phyloP scores from a whole-genome alignment of 92 coral and sea anemone species.

The Palythoa grandis region DNA sequence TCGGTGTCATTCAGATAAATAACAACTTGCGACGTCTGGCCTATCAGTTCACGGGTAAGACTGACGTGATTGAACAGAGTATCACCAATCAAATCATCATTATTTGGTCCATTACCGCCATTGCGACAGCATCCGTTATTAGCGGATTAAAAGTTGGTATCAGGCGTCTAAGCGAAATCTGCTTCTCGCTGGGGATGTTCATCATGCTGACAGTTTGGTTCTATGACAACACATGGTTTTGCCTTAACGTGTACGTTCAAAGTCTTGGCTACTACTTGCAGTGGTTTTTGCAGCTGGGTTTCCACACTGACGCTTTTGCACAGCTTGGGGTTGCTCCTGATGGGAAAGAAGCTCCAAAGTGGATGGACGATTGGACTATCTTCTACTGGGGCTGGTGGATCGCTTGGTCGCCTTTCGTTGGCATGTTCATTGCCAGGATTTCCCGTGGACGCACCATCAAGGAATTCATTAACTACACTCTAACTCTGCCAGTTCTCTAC shows the following conservation, averaged over 20 bases:
- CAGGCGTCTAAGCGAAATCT: constrained; percentile 86
- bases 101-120: constrained; percentile 87
- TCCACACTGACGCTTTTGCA: constrained; percentile 96
- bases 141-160: constrained; percentile 85
- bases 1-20: too few species aligned
- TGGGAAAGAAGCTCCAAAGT: constrained; percentile 65
- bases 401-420: constrained; percentile 96
- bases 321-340: constrained; percentile 88
- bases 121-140: constrained; percentile 89
- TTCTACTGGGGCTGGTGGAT: constrained; percentile 99
- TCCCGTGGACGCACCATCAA: constrained; percentile 84
- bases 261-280: constrained; percentile 85
- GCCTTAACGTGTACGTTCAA: constrained; percentile 75
- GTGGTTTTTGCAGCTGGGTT: constrained; percentile 80
- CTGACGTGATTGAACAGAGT: constrained; percentile 35
- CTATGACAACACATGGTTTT: constrained; percentile 87
- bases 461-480: constrained; percentile 76
- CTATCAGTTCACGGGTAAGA: too few species aligned
- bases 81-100: constrained; percentile 74
- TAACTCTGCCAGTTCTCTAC: constrained; percentile 85
- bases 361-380: constrained; percentile 95
- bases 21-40: too few species aligned
- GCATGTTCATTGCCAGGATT: constrained; percentile 89
- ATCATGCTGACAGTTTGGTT: constrained; percentile 80
- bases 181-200: constrained; percentile 81